Percentiles rank a stretch among this genome's conserved stretches.
Evolutionary conservation across 1,140 invertebrate species (phyloP).

Genomic region (Sitophilus oryzae): DNA sequence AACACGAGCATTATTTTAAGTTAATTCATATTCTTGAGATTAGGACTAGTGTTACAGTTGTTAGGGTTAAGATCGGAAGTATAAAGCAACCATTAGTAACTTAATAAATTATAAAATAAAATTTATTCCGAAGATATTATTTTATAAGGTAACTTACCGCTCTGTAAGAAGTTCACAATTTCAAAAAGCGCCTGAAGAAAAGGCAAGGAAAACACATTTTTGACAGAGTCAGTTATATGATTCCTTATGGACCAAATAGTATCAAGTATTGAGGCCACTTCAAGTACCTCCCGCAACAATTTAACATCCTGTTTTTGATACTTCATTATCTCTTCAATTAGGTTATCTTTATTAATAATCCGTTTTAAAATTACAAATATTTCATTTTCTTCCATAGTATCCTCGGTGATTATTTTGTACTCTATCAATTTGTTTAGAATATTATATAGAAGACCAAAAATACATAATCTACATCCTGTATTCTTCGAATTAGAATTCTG

Average conservation of each 20-base stretch:
- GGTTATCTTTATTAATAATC: slow-evolving; percentile 9
- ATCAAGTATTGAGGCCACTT: slow-evolving; percentile 11
- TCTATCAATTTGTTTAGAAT: slow-evolving; percentile 16
- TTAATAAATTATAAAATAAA: neutral
- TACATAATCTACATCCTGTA: slow-evolving; percentile 11
- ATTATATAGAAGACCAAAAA: slow-evolving; percentile 23
- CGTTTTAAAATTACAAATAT: slow-evolving; percentile 13
- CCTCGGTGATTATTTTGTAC: slow-evolving; percentile 16
- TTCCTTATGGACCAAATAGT: slow-evolving; percentile 22
- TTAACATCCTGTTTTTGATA: slow-evolving; percentile 16
- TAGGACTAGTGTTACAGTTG: too few species aligned
- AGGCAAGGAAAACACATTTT: slow-evolving; percentile 20
- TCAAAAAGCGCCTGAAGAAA: slow-evolving; percentile 21
- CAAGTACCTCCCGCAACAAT: slow-evolving; percentile 5
- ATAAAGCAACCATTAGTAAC: too few species aligned
- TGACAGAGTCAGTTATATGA: slow-evolving; percentile 15
- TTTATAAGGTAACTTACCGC: slow-evolving; percentile 19
- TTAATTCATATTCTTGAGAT: too few species aligned
- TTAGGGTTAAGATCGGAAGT: too few species aligned
- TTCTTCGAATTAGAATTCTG: neutral
- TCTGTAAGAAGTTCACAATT: slow-evolving; percentile 21
- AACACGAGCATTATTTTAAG: too few species aligned
- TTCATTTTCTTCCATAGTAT: slow-evolving; percentile 7
- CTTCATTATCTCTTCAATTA: slow-evolving; percentile 11
- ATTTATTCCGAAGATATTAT: neutral